Evolutionary conservation across 35 echinoderm and acorn worm genomes (phyloP), one percentile per base, ranked within the genome.

Genomic region (Diadema setosum): DNA sequence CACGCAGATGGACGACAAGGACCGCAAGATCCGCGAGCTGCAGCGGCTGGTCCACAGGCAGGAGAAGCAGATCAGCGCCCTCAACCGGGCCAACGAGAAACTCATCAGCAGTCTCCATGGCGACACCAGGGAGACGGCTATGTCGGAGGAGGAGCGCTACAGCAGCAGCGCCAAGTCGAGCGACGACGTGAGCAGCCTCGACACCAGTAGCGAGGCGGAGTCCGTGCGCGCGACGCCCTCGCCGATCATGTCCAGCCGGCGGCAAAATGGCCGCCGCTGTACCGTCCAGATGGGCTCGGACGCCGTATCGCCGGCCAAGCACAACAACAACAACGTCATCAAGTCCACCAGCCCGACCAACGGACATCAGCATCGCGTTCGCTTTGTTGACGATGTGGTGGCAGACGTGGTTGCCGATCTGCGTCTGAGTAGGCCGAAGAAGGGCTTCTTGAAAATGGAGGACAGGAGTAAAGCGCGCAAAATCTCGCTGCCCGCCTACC

Each of bases 401-500:
- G 63, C 82, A 37, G 82, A 91, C 40, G 84, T 91, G 3, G 50
- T 58, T 5, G 63, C 82, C 41, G 82, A 91, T 42, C 75, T 27
- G 4, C 57, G 60, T 9, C 26, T 48, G 23, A 75, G 58, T 70
- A 20, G 17, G 58, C 55, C 85, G 33, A 81, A 45, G n/a, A 63
- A 85, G 16, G 48, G 61, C 17, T 39, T 34, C 16, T 44, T 52
- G 2, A 37, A 56, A 26, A 40, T 46, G 35, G 89, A 91, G n/a
- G 81, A 61, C 31, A 64, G 74, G 23, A 26, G 46, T 50, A 86
- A 74, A 80, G 82, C 84, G 3, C 73, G 93, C 9, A 95, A 95
- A 73, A 91, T 91, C 27, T 95, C 93, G 4, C 64, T 95, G 2
- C 93, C 93, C 11, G 93, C 93, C n/a, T 95, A 95, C 87, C 73